Base-by-base conservation (phyloP, 2,888 invertebrate genomes). In the Ophion ellenae region DNA sequence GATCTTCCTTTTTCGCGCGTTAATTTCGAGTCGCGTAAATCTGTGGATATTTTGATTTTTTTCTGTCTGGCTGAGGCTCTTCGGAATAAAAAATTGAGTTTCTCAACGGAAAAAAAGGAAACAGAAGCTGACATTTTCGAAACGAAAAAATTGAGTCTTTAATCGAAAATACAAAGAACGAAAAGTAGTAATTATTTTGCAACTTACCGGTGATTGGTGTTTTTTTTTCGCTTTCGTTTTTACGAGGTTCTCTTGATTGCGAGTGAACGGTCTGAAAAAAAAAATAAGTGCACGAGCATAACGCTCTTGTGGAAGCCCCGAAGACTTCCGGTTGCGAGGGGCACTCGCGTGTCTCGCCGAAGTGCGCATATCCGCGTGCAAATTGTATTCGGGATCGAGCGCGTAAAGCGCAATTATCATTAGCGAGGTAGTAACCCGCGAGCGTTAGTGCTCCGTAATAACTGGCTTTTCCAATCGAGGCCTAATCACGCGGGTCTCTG, bases 321-420 rank as follows among this genome's bases (percentile, higher is more conserved):
- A 47, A 53, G 61, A 70, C 47, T 69, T 47, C 36, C 69, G 69
- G 69, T 67, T 63, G 69, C 9, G 36, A 61, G n/a, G 32, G 20
- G 32, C 57, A 17, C n/a, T 71, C 28, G 28, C 57, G 28, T 20
- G 57, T 28, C 17, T 24, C 64, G 11, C 28, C 9, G 28, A 71
- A 36, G 20, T 64, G 20, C 11, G 14, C 53, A 77, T 59, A 57
- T 28, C 53, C 36, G 69, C 24, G 78, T 74, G 40, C 45, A 70
- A 64, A 47, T 76, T 14, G 36, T 71, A 64, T 73, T 67, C 24
- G 24, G 32, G 11, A 59, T 64, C 73, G 57, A 70, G 64, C 71
- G 75, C 75, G 73, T 81, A 85, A 81, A 86, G 81, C 64, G 83
- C 86, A 90, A 91, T 91, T 91, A 91, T 89, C 90, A 91, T 91